phyloP scores from a whole-genome alignment of 2,113 vertebrate genomes.

The Atractosteus spatula region DNA sequence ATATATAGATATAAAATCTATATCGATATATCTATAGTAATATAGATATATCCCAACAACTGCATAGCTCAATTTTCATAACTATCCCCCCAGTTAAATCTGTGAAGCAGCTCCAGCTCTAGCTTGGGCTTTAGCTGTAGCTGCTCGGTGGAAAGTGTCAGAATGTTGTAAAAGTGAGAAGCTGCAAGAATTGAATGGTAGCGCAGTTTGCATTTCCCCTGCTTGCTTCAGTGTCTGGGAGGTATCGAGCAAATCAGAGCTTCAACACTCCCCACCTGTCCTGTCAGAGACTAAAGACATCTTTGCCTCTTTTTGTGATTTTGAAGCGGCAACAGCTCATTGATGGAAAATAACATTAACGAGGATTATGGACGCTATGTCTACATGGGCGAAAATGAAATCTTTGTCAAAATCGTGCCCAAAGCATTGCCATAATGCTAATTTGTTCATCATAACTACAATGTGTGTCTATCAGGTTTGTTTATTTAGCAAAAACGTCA shows the following conservation, averaged over 20 bases:
- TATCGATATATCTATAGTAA: neutral
- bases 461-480: no score
- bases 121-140: neutral
- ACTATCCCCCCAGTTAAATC: neutral
- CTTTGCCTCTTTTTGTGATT: no score
- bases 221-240: neutral
- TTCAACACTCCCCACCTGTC: no score
- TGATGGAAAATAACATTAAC: no score
- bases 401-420: no score
- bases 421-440: no score
- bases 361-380: no score
- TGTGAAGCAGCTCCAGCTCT: neutral
- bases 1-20: neutral
- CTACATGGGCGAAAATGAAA: no score
- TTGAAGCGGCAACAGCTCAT: neutral
- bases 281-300: no score
- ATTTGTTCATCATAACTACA: no score
- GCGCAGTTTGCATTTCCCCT: neutral
- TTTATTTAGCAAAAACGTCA: no score
- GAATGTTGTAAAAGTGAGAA: neutral
- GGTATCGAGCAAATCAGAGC: neutral
- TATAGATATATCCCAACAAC: neutral
- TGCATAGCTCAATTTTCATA: neutral
- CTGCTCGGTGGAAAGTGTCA: neutral
- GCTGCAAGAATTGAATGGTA: neutral